These are phyloP conservation scores for Riparia riparia DNA, from an alignment of 2,113 vertebrate species.

Conservation along the genomic window DNA sequence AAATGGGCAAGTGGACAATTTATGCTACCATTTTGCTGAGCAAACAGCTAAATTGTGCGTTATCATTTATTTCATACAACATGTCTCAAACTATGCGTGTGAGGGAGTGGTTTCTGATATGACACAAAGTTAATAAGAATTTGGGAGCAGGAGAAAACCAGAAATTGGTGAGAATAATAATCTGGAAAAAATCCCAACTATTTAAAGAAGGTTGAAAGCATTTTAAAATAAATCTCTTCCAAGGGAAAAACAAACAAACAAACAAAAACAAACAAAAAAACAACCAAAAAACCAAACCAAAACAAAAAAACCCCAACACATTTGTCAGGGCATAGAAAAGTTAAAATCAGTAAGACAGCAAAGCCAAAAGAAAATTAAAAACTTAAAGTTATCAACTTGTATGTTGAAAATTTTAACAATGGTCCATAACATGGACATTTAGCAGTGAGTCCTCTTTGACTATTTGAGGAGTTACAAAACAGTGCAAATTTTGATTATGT, in stretches of 20 bases:
- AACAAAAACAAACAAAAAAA: no score
- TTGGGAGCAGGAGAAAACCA: not conserved
- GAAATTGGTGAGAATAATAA: not conserved
- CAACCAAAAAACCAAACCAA: no score
- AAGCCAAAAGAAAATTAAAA: not conserved
- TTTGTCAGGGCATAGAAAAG: not conserved
- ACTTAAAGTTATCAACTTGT: not conserved
- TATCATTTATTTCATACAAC: not conserved
- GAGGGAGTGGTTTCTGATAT: not conserved
- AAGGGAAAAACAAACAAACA: not conserved
- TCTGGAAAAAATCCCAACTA: fast-evolving
- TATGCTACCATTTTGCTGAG: not conserved
- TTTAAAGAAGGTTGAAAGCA: not conserved
- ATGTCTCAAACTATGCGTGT: not conserved
- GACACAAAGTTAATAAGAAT: not conserved
- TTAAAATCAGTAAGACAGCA: not conserved
- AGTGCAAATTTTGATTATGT: not conserved
- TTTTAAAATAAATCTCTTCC: not conserved
- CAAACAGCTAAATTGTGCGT: not conserved
- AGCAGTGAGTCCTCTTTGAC: not conserved
- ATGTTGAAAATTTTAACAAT: not conserved
- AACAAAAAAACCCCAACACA: no score
- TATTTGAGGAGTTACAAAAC: not conserved
- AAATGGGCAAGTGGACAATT: not conserved
- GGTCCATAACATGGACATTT: fast-evolving